phyloP scores from a whole-genome alignment of 1,140 invertebrate genomes.

The Amphibalanus amphitrite region DNA sequence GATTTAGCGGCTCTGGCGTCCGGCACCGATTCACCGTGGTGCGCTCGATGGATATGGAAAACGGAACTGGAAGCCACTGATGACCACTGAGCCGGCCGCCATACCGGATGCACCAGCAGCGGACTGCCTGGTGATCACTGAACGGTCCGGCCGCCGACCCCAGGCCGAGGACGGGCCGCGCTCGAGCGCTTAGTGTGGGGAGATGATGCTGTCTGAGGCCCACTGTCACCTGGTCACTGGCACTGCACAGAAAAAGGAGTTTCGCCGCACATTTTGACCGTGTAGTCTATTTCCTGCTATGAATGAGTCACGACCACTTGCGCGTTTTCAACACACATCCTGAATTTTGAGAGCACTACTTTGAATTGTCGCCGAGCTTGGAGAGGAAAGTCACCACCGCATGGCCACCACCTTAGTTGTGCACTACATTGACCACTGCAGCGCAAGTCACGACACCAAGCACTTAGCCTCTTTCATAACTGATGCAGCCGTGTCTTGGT shows the following conservation, averaged over 20 bases:
- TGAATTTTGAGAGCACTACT: background rate
- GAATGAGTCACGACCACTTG: no score
- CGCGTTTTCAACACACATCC: background rate
- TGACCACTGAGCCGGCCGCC: background rate
- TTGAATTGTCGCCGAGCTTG: background rate
- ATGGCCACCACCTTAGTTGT: background rate
- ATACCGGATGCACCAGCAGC: no score
- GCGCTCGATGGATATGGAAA: background rate
- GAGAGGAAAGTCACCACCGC: background rate
- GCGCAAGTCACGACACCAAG: background rate
- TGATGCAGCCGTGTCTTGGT: background rate
- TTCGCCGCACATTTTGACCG: background rate
- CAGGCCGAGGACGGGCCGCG: no score
- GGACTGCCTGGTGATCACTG: background rate
- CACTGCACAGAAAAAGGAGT: background rate
- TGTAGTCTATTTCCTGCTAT: background rate
- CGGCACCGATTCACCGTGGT: background rate
- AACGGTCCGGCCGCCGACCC: background rate
- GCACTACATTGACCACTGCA: background rate
- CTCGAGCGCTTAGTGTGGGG: no score
- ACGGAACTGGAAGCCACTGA: background rate
- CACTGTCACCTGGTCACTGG: no score
- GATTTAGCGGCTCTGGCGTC: background rate
- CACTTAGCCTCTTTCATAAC: background rate
- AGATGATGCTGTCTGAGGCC: no score